Conservation (phyloP, 1,140 invertebrate species). For the Stegodyphus mimosarum region DNA sequence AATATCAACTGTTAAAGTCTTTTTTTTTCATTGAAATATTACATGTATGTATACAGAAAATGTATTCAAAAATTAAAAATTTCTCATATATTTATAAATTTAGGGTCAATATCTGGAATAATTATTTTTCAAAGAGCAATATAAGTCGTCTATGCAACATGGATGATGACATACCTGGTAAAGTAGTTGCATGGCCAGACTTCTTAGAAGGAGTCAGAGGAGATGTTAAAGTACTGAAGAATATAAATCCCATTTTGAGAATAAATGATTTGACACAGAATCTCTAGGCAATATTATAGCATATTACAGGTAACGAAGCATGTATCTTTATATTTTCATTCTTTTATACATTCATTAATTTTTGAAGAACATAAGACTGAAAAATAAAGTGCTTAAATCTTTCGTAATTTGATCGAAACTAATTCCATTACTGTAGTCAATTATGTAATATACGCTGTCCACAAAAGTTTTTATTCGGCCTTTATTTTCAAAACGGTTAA, state of each 20-base stretch:
- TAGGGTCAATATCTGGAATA: slow-evolving; percentile 54
- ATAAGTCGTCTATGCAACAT: slow-evolving; percentile 41
- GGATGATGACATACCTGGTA: slow-evolving; percentile 47
- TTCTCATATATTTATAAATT: neutral
- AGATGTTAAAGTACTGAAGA: slow-evolving; percentile 16
- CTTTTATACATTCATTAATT: no score
- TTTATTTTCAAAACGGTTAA: no score
- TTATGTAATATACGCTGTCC: no score
- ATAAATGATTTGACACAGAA: neutral
- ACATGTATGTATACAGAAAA: neutral
- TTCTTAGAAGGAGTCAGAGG: slow-evolving; percentile 32
- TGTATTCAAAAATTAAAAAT: neutral
- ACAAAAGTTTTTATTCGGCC: no score
- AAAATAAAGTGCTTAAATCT: no score
- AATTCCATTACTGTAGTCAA: no score
- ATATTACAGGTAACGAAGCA: no score
- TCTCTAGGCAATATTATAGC: no score
- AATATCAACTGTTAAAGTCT: neutral
- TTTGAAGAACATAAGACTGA: no score
- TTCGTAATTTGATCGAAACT: no score
- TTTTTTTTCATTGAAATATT: neutral
- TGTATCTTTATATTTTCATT: no score
- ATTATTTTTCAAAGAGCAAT: slow-evolving; percentile 30
- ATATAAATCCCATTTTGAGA: slow-evolving; percentile 13
- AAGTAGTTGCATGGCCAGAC: slow-evolving; percentile 46